Conservation (phyloP, 1,140 invertebrate species). For the Calosoma granatense region DNA sequence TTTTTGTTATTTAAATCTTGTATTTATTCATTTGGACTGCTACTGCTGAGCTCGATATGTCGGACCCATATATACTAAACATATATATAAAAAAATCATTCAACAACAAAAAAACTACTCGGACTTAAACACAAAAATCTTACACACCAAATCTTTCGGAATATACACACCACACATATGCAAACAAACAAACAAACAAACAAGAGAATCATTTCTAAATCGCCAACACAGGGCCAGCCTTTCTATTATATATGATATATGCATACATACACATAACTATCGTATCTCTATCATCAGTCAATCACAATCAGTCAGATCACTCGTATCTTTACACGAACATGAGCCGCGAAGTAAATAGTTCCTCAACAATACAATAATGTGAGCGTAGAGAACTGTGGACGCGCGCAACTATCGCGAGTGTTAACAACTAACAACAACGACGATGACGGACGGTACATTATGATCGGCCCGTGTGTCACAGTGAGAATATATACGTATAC, state of each 20-base stretch:
- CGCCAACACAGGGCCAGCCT: no score
- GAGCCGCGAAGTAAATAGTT: neutral
- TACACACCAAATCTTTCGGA: neutral
- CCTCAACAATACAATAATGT: no score
- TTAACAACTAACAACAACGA: neutral
- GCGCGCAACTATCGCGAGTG: neutral
- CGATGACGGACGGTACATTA: neutral
- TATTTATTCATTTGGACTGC: constrained; percentile 4
- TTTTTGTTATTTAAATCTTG: neutral
- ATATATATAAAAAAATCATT: neutral
- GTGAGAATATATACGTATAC: neutral
- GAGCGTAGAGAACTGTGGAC: neutral
- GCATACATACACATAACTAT: neutral
- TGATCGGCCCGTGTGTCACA: neutral
- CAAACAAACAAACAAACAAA: neutral
- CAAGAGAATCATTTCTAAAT: neutral
- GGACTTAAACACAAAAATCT: neutral
- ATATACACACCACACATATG: neutral
- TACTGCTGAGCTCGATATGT: neutral
- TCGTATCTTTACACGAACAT: neutral
- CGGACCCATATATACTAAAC: neutral
- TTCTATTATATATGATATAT: constrained; percentile 1
- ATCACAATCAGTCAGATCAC: neutral
- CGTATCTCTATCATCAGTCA: neutral
- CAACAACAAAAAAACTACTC: neutral